Evolutionary conservation across 2,888 invertebrate genomes (phyloP).

Genomic region (Pseudanteris insignis): DNA sequence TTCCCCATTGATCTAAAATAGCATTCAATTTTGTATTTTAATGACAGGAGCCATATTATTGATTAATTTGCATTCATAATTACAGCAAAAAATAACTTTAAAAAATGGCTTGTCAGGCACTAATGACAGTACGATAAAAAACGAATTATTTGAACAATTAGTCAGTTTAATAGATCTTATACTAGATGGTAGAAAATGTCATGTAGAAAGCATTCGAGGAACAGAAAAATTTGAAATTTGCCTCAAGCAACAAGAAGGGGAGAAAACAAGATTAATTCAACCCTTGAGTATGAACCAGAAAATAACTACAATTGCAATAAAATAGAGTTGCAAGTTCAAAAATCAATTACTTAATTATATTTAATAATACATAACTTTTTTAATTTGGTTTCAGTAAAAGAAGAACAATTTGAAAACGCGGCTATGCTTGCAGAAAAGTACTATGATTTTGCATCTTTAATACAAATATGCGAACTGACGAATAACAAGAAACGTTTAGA

Average conservation of each 20-base stretch:
- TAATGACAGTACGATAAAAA: slow-evolving; percentile 69
- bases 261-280: slow-evolving; percentile 74
- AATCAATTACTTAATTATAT: no score
- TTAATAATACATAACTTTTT: no score
- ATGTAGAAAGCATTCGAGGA: slow-evolving; percentile 74
- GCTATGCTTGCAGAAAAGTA: slow-evolving; percentile 90
- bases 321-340: no score
- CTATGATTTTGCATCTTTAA: slow-evolving; percentile 82
- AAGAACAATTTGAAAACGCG: slow-evolving; percentile 82
- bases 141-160: slow-evolving; percentile 75
- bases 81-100: slow-evolving; percentile 59
- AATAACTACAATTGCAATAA: no score
- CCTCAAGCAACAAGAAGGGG: slow-evolving; percentile 74
- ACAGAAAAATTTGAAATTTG: slow-evolving; percentile 71
- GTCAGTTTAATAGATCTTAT: slow-evolving; percentile 77
- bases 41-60: no score
- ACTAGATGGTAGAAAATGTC: slow-evolving; percentile 76
- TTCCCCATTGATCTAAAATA: no score
- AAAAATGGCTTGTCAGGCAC: slow-evolving; percentile 70
- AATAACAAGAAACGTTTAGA: slow-evolving; percentile 78
- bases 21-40: no score
- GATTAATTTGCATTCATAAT: slow-evolving; percentile 17
- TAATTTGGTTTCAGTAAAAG: slow-evolving; percentile 71
- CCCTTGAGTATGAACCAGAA: slow-evolving; percentile 75
- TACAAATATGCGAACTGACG: slow-evolving; percentile 81